These are phyloP conservation scores for Pseudopipra pipra DNA, from an alignment of 2,113 vertebrate species.

Conservation along the genomic window DNA sequence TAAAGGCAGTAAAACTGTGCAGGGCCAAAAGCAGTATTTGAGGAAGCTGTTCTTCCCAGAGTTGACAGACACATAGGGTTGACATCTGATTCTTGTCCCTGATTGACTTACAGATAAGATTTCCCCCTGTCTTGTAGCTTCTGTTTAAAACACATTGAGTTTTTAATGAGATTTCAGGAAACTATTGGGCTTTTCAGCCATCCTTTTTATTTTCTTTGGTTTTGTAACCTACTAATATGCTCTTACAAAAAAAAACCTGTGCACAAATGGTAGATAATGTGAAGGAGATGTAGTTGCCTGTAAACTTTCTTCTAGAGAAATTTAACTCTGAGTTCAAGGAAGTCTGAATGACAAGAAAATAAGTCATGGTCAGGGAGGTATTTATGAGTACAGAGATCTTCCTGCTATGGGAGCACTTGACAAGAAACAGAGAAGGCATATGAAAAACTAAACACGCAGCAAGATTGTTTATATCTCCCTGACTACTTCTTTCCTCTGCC, in stretches of 20 bases:
- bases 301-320: neutral
- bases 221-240: neutral
- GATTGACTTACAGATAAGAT: neutral
- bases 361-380: neutral
- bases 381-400: neutral
- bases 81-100: neutral
- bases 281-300: neutral
- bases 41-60: neutral
- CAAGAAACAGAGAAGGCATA: constrained; percentile 16
- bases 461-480: neutral
- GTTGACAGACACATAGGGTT: neutral
- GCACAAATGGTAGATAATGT: neutral
- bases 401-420: neutral
- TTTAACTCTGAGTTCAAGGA: neutral
- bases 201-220: neutral
- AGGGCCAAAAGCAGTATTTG: neutral
- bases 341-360: neutral
- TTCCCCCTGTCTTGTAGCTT: neutral
- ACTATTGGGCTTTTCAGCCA: neutral
- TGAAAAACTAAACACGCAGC: neutral
- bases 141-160: neutral
- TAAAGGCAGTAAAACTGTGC: neutral
- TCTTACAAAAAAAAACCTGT: neutral
- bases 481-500: neutral
- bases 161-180: neutral